Conservation (phyloP, 2,888 invertebrate species). For the Cerastoderma edule region DNA sequence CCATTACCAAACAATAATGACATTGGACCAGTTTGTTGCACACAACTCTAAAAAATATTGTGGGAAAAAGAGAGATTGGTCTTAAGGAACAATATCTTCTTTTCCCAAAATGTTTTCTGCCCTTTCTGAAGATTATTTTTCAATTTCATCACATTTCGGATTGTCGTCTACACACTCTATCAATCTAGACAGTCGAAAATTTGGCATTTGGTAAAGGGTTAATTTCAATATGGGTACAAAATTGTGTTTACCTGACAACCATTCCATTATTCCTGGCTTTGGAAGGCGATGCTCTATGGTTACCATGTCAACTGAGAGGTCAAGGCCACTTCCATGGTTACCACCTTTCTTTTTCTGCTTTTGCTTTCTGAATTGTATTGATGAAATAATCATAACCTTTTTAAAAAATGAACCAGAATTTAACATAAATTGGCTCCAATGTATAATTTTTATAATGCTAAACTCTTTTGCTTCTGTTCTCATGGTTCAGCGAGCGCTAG, state of each 20-base stretch:
- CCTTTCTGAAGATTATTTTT: too few relatives aligned
- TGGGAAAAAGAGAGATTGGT: slow-evolving; percentile 8
- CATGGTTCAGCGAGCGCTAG: too few relatives aligned
- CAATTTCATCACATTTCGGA: too few relatives aligned
- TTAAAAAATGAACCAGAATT: neutral
- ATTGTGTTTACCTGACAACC: slow-evolving; percentile 42
- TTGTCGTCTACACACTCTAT: too few relatives aligned
- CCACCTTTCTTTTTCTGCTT: slow-evolving; percentile 21
- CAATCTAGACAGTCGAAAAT: too few relatives aligned
- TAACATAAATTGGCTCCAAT: neutral
- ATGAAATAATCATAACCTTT: neutral
- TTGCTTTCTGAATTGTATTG: slow-evolving; percentile 27
- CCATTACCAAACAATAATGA: slow-evolving; percentile 9
- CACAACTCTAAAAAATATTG: neutral
- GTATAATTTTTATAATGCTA: neutral
- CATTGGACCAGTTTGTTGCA: neutral
- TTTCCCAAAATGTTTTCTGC: neutral
- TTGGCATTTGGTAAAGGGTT: too few relatives aligned
- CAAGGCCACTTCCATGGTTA: slow-evolving; percentile 32
- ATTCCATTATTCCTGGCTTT: slow-evolving; percentile 42
- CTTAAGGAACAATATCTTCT: neutral
- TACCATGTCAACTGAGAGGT: slow-evolving; percentile 36
- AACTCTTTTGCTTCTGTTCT: too few relatives aligned
- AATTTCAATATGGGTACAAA: too few relatives aligned
- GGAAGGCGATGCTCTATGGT: slow-evolving; percentile 55